A percentile compares a stretch with the other conserved stretches of the same genome.
Evolutionary conservation across 92 coral and sea anemone species (phyloP).

Genomic region (Porites rus): DNA sequence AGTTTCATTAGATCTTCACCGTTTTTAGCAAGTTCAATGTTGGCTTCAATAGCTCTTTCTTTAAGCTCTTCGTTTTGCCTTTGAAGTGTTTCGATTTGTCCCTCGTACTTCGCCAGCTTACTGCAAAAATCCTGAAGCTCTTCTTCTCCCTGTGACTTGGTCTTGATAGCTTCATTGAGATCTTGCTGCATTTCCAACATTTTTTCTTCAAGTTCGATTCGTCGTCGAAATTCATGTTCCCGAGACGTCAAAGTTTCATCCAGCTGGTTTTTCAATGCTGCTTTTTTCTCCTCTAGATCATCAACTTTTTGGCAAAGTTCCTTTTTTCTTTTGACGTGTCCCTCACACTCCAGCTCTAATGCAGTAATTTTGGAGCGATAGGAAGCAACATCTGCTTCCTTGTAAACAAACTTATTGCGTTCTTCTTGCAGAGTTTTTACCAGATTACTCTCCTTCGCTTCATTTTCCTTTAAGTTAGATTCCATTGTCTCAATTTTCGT

Average conservation of each 20-base stretch:
- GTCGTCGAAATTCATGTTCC: conserved; percentile 52
- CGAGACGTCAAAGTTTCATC: conserved; percentile 74
- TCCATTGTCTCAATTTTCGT: conserved; percentile 84
- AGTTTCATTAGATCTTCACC: conserved; percentile 80
- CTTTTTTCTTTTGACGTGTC: conserved; percentile 79
- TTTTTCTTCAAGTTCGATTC: conserved; percentile 62
- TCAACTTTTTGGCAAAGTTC: conserved; percentile 83
- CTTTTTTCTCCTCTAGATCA: conserved; percentile 70
- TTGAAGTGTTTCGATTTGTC: conserved; percentile 73
- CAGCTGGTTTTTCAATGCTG: conserved; percentile 61
- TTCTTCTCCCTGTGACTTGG: conserved; percentile 73
- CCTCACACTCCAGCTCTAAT: conserved; percentile 71
- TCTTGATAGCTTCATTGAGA: conserved; percentile 55
- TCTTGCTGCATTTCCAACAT: conserved; percentile 78
- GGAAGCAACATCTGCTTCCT: conserved; percentile 77
- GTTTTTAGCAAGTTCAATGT: conserved; percentile 60
- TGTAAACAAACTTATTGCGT: conserved; percentile 72
- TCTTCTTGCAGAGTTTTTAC: conserved; percentile 77
- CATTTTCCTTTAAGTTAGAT: conserved; percentile 58
- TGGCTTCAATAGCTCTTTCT: conserved; percentile 75
- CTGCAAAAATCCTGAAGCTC: conserved; percentile 68
- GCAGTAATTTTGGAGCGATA: conserved; percentile 79
- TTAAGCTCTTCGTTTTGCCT: conserved; percentile 74
- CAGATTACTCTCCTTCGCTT: conserved; percentile 59
- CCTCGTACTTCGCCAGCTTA: conserved; percentile 77